A percentile compares a stretch with the other conserved stretches of the same genome.
Conservation (phyloP, 2,888 invertebrate species). For the Dusona sp. region DNA sequence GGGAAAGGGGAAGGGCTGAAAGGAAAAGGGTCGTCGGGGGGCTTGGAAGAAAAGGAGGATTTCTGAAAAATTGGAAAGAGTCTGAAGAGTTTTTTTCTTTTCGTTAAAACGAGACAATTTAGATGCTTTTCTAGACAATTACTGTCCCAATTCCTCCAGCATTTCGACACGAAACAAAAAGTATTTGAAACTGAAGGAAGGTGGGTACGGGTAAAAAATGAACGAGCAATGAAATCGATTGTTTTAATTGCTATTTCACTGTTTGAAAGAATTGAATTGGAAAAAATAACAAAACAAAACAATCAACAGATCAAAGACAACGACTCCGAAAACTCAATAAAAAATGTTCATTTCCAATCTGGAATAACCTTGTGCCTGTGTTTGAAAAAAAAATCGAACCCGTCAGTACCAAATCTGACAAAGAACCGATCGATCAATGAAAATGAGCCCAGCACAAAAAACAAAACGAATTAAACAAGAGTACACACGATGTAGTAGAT, state of each 20-base stretch:
- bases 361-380: background rate
- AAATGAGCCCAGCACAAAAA: slow-evolving; percentile 2
- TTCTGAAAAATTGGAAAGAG: background rate
- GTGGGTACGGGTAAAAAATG: background rate
- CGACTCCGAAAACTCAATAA: background rate
- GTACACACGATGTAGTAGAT: background rate
- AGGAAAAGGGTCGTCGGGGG: background rate
- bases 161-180: background rate
- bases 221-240: background rate
- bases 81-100: background rate
- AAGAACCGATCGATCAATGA: slow-evolving; percentile 16
- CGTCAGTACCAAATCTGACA: background rate
- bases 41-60: background rate
- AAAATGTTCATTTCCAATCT: background rate
- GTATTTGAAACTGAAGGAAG: background rate
- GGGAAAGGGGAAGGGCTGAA: background rate
- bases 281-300: background rate
- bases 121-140: background rate
- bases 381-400: background rate
- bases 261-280: background rate
- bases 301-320: background rate
- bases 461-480: slow-evolving; percentile 1
- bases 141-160: background rate
- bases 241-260: background rate
- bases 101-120: background rate